Evolutionary conservation across 2,113 vertebrate species (phyloP).

Genomic region (Rhineura floridana): DNA sequence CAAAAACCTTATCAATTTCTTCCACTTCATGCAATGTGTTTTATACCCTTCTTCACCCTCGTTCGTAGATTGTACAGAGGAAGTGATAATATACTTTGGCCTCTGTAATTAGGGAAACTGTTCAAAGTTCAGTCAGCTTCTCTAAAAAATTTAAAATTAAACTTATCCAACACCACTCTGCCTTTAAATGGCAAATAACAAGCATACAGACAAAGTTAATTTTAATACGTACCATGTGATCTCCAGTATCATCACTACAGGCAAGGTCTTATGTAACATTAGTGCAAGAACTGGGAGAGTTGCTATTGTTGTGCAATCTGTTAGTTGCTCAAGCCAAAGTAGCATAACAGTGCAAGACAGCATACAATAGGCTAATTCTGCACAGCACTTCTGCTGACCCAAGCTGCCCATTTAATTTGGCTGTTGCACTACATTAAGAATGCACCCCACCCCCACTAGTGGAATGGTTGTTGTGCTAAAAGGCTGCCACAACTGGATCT

Average conservation of each 20-base stretch:
- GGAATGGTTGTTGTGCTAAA: too few species aligned
- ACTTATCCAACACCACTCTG: not conserved
- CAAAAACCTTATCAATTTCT: not conserved
- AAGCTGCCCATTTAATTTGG: too few species aligned
- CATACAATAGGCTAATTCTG: too few species aligned
- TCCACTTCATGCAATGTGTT: not conserved
- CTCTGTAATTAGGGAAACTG: not conserved
- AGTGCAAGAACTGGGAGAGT: too few species aligned
- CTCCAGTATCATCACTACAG: not conserved
- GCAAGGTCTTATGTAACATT: too few species aligned
- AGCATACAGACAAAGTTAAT: not conserved
- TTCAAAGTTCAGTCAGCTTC: constrained; percentile 3
- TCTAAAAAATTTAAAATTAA: too few species aligned
- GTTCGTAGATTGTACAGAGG: not conserved
- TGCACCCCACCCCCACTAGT: too few species aligned
- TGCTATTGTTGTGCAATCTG: too few species aligned
- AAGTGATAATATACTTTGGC: not conserved
- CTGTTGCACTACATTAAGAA: too few species aligned
- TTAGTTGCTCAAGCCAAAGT: too few species aligned
- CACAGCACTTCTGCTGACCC: too few species aligned
- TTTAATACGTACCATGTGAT: not conserved
- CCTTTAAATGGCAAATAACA: not conserved
- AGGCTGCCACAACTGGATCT: not conserved
- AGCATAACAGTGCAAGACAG: too few species aligned
- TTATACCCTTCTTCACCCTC: not conserved